Base-by-base conservation (phyloP, 1,140 invertebrate species). In the Lysiphlebus fabarum region DNA sequence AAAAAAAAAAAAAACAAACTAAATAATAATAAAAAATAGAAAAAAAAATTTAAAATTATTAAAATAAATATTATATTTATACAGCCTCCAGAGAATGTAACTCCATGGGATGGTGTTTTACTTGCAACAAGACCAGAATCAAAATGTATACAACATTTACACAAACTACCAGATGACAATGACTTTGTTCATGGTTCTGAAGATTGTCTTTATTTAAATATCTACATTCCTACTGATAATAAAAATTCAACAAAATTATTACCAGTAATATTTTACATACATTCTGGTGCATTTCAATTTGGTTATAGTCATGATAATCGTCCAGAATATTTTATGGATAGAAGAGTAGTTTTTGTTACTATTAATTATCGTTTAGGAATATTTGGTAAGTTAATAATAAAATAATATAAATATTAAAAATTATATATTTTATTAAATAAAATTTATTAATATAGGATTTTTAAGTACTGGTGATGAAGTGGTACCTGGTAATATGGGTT, bases 121-220 rank as follows among this genome's bases (percentile, higher is more conserved):
- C 17, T 26, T 26, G 17, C 17, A 26, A 4, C 2, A 26, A 1
- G 17, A 1, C 17, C 17, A 26, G 17, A 26, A 26, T 26, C 17
- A 26, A 4, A 26, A 26, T 26, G 17, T 26, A 1, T 26, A 2
- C 17, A 26, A 26, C 17, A 26, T 4, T 26, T 4, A 26, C 17
- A 26, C 17, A 26, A 4, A 26, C 2, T 26, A 26, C 17, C 0
- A 26, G 4, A 2, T 26, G 17, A 4, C 50, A 79, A 84, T 58
- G 71, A 81, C 38, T 73, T 83, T 26, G 80, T 89, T 11, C 81
- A 84, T 34, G 89, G 89, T 0, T 77, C 78, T 26, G 90, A 93
- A 75, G 91, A 95, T 74, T 95, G 93, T 64, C 81, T 95, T 2
- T 93, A 91, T 65, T 74, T 95, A 1, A 95, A 95, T 68, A 87